Base-by-base conservation (phyloP, 64 coral and sea anemone genomes). In the Exaiptasia diaphana region DNA sequence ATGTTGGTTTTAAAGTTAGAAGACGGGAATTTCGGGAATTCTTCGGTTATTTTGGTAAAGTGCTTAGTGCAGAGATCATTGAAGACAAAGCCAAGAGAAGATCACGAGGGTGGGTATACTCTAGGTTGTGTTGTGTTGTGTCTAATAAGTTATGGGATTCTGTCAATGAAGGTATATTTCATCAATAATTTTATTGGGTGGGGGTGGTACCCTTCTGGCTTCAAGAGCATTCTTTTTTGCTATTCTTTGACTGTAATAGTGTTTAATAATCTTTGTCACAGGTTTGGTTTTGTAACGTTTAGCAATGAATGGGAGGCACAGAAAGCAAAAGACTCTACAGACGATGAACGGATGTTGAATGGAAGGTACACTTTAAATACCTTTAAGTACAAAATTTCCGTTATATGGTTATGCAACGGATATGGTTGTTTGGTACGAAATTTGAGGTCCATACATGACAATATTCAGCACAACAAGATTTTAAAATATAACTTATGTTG, bases 281-380 rank as follows among this genome's bases (percentile, higher is more conserved):
- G 94, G 22, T 97, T 92, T 97, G 94, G 94, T 39, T 92, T 92
- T 81, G 83, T 97, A 9, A 90, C 90, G 37, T 97, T 92, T 71
- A 89, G 89, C 34, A 87, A 83, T 80, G 74, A 83, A 83, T 87
- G 43, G 36, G 93, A 88, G 60, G 93, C 89, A 71, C 49, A 88
- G 21, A 97, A 71, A 88, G 93, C 89, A 36, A 88, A 86, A 32
- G 38, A 91, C 21, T 76, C 93, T 33, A 56, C 88, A 64, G 93
- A 91, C 36, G 78, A 97, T 29, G 89, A 97, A 22, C 62, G 84
- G 40, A 77, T 53, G 5, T 46, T 97, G 33, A 83, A 97, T 75
- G 88, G 79, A 83, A 82, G 93, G 93, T 97, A 64, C 14, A 50
- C 63, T 64, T n/a, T n/a, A n/a, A n/a, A n/a, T n/a, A n/a, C n/a